Evolutionary conservation across 92 coral and sea anemone genomes (phyloP).

Genomic region (Zoanthus sansibaricus): DNA sequence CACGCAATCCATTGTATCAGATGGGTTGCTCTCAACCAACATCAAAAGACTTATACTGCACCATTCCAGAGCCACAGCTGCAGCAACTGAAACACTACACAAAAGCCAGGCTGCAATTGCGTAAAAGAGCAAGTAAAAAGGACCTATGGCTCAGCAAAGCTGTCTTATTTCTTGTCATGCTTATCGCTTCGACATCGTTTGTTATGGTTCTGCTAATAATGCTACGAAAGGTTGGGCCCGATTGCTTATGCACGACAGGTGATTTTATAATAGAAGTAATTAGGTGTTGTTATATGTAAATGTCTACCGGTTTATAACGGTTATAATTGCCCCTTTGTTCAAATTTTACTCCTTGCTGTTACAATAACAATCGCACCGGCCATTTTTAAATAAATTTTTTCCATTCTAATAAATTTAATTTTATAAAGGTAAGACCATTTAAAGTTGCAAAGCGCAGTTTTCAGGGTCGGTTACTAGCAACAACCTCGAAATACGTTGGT

Average conservation of each 20-base stretch:
- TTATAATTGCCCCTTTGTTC: no score
- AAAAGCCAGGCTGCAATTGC: not conserved
- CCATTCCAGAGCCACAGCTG: conserved; percentile 1
- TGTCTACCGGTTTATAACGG: no score
- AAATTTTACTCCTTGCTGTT: no score
- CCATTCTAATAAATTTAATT: no score
- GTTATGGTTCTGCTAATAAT: conserved; percentile 26
- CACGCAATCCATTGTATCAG: conserved; percentile 25
- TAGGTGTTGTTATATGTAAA: not conserved
- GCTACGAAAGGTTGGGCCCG: conserved; percentile 37
- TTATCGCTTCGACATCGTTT: conserved; percentile 17
- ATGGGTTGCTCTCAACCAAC: not conserved
- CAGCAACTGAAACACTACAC: not conserved
- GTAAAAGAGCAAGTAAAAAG: not conserved
- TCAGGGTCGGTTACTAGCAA: no score
- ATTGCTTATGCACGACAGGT: conserved; percentile 17
- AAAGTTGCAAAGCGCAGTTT: no score
- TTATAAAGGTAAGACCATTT: no score
- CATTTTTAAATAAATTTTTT: no score
- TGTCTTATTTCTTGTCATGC: conserved; percentile 4
- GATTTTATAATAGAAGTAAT: not conserved
- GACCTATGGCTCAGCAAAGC: conserved; percentile 4
- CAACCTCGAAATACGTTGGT: no score
- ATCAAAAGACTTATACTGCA: conserved; percentile 33
- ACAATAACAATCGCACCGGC: no score